These are phyloP conservation scores for Trachelus tabidus DNA, from an alignment of 2,888 invertebrate genomes.

Conservation along the genomic window DNA sequence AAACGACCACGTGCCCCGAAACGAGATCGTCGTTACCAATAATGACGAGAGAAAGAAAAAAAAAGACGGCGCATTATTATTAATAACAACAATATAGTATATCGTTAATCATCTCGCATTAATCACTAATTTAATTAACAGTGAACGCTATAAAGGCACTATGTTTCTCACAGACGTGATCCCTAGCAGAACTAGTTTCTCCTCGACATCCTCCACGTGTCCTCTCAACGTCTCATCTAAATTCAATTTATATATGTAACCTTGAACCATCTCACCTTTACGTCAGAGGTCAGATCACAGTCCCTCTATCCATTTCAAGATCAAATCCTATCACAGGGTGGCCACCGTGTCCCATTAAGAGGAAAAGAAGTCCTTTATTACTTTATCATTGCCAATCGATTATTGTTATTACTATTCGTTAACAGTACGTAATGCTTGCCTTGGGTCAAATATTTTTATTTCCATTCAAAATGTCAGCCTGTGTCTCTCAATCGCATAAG, in stretches of 20 bases:
- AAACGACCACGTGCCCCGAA: background rate
- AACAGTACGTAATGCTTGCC: constrained; percentile 26
- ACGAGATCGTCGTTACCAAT: constrained; percentile 2
- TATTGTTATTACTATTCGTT: constrained; percentile 24
- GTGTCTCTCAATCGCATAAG: background rate
- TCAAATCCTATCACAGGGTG: background rate
- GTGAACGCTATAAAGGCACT: constrained; percentile 47
- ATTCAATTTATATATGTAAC: background rate
- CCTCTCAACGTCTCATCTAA: background rate
- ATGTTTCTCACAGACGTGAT: constrained; percentile 49
- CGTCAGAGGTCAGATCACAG: background rate
- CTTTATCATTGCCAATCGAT: constrained; percentile 21
- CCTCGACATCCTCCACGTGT: background rate
- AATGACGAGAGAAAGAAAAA: background rate
- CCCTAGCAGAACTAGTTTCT: constrained; percentile 25
- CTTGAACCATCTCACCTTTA: background rate
- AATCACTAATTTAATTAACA: constrained; percentile 29
- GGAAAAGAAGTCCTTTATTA: constrained; percentile 18
- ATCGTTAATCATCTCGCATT: constrained; percentile 23
- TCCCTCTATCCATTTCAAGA: constrained; percentile 14
- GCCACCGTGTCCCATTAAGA: background rate
- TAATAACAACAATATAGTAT: constrained; percentile 15
- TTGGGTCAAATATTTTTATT: background rate
- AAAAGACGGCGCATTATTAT: background rate
- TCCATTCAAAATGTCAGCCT: background rate